Percentiles rank a stretch among this genome's conserved stretches.
Conservation (phyloP, 2,113 vertebrate species). For the Bolborhynchus lineola region DNA sequence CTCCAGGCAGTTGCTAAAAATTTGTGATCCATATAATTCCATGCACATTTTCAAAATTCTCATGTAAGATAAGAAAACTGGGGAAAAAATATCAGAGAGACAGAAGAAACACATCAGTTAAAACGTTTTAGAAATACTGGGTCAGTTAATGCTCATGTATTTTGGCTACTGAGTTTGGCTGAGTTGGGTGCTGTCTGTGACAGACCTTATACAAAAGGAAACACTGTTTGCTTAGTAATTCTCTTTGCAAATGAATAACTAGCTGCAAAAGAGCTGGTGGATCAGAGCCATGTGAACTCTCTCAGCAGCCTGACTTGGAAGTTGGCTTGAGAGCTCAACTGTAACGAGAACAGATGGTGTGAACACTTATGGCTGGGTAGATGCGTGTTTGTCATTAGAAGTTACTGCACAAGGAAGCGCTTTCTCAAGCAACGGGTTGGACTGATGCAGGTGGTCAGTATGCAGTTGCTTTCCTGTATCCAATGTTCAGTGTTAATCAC, state of each 20-base stretch:
- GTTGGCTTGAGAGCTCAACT: constrained; percentile 27
- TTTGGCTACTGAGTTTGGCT: constrained; percentile 15
- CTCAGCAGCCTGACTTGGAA: constrained; percentile 30
- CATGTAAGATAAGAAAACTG: neutral
- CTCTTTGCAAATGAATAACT: constrained; percentile 36
- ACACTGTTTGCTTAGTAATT: constrained; percentile 19
- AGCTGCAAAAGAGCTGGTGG: constrained; percentile 32
- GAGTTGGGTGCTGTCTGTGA: neutral
- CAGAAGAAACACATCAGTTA: neutral
- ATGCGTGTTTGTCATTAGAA: neutral
- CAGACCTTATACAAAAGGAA: neutral
- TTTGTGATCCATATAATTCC: neutral
- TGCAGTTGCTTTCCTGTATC: neutral
- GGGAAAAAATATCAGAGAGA: neutral
- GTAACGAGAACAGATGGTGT: constrained; percentile 51
- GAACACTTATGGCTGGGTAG: constrained; percentile 23
- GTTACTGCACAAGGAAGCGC: neutral
- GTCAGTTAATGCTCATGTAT: neutral
- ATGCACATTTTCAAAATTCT: neutral
- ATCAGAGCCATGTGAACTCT: constrained; percentile 44
- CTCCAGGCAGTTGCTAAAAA: constrained; percentile 1
- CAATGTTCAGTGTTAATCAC: constrained; percentile 28
- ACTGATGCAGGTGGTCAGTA: constrained; percentile 6
- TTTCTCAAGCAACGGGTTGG: neutral
- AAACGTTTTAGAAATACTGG: neutral